These are phyloP conservation scores for Megaptera novaeangliae DNA, from an alignment of 2,113 vertebrate species.

Conservation along the genomic window DNA sequence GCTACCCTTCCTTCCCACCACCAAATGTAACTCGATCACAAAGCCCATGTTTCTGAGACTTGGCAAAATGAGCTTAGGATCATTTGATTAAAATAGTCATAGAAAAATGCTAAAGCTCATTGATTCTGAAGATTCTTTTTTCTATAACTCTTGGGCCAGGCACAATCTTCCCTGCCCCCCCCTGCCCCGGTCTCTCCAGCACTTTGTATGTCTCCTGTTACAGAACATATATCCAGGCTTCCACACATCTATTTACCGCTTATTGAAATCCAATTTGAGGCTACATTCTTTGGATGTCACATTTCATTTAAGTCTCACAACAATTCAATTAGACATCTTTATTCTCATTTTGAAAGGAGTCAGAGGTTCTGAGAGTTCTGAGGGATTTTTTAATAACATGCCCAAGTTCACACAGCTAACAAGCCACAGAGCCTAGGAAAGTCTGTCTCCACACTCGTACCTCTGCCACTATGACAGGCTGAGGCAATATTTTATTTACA, in stretches of 20 bases:
- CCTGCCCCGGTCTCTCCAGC: neutral
- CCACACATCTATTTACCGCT: neutral
- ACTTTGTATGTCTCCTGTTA: neutral
- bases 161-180: neutral
- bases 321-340: neutral
- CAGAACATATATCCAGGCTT: neutral
- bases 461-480: neutral
- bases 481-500: neutral
- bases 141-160: neutral
- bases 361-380: neutral
- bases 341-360: slow-evolving; percentile 3
- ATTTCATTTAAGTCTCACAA: neutral
- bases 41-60: neutral
- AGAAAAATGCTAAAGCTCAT: neutral
- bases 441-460: neutral
- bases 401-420: neutral
- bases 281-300: neutral
- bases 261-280: neutral
- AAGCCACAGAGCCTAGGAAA: neutral
- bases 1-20: neutral
- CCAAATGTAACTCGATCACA: neutral
- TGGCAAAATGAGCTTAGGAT: neutral
- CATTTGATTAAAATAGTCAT: neutral
- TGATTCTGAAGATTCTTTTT: neutral
- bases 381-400: neutral